A percentile compares a stretch with the other conserved stretches of the same genome.
Evolutionary conservation across 1,140 invertebrate species (phyloP).

Genomic region (Argopecten irradians): DNA sequence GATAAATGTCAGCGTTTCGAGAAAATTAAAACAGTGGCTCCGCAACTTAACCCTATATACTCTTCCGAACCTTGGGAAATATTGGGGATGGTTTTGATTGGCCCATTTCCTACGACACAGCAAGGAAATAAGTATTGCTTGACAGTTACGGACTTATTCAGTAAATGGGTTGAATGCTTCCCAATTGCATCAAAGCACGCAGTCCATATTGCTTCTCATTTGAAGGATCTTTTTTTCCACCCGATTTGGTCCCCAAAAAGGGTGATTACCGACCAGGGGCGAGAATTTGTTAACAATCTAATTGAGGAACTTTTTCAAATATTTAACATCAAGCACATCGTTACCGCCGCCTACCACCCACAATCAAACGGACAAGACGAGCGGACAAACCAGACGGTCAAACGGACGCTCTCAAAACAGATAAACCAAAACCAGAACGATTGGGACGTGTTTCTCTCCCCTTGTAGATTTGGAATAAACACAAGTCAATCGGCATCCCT

Average conservation of each 20-base stretch:
- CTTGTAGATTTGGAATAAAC: neutral
- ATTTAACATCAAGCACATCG: neutral
- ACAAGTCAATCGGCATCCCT: neutral
- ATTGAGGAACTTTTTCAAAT: neutral
- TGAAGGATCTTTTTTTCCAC: neutral
- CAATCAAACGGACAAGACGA: conserved; percentile 37
- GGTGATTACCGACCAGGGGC: conserved; percentile 24
- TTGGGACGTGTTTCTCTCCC: neutral
- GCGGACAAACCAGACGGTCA: conserved; percentile 33
- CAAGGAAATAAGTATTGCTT: conserved; percentile 26
- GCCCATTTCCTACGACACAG: neutral
- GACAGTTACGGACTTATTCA: conserved; percentile 24
- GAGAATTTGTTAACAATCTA: conserved; percentile 34
- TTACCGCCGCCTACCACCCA: conserved; percentile 30
- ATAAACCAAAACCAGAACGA: conserved; percentile 31
- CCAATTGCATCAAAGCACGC: conserved; percentile 5
- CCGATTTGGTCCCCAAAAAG: neutral
- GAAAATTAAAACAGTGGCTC: neutral
- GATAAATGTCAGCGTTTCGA: neutral
- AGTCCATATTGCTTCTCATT: neutral
- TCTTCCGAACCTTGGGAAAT: conserved; percentile 27
- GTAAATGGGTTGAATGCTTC: conserved; percentile 34
- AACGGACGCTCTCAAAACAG: neutral
- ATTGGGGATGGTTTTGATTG: conserved; percentile 31
- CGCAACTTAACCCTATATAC: neutral